Conservation (phyloP, 30 jellyfish, hydroid and myxozoan genomes). For the Mastigias papua region DNA sequence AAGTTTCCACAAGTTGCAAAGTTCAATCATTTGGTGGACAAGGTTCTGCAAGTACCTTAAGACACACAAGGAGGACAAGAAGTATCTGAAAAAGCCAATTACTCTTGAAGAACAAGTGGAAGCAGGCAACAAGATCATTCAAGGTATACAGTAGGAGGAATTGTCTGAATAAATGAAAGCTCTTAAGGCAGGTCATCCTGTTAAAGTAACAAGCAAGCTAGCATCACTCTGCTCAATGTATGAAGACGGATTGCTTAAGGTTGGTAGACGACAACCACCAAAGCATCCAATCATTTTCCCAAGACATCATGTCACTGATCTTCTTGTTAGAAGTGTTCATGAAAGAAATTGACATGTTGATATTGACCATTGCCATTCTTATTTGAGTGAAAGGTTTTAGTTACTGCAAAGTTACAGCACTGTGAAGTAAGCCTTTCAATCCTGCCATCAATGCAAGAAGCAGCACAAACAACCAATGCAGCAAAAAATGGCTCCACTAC, state of each 20-base stretch:
- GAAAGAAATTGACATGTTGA: constrained; percentile 42
- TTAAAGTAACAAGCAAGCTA: neutral
- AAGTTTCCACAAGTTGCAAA: neutral
- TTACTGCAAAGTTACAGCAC: constrained; percentile 42
- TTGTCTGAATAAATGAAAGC: neutral
- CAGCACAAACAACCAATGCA: neutral
- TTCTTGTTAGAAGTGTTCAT: constrained; percentile 39
- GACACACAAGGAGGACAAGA: neutral
- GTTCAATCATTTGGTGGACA: neutral
- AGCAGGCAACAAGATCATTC: neutral
- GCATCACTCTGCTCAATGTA: neutral
- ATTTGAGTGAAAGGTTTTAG: constrained; percentile 11
- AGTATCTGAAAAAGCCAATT: neutral
- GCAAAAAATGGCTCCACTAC: constrained; percentile 70
- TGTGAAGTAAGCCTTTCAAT: neutral
- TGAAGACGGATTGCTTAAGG: neutral
- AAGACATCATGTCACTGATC: constrained; percentile 11
- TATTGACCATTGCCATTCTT: constrained; percentile 25
- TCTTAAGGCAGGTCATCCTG: neutral
- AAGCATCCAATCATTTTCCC: constrained; percentile 72
- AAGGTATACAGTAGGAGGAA: neutral
- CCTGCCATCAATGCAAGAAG: constrained; percentile 40
- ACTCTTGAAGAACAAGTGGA: neutral
- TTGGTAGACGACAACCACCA: neutral
- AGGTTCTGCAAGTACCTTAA: neutral